Percentiles rank a stretch among this genome's conserved stretches.
phyloP scores from a whole-genome alignment of 2,888 invertebrate species.

The Blastobasis adustella region DNA sequence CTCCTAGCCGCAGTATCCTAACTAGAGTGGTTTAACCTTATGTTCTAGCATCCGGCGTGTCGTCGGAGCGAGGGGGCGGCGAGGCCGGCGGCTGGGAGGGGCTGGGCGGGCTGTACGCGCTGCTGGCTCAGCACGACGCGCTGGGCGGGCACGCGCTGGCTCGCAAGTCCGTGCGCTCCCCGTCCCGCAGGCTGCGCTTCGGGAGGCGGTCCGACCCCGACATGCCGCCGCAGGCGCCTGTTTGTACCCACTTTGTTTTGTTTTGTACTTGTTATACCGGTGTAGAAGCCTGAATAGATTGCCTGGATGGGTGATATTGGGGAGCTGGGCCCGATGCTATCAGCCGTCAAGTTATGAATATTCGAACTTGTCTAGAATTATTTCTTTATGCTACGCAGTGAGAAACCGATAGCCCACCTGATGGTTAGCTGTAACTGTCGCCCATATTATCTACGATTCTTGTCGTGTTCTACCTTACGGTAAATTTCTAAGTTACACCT shows the following conservation, averaged over 20 bases:
- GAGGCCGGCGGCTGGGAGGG: conserved; percentile 64
- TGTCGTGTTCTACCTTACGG: too few species aligned
- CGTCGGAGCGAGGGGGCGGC: conserved; percentile 39
- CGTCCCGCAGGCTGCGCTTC: conserved; percentile 84
- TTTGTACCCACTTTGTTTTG: conserved; percentile 23
- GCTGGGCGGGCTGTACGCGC: conserved; percentile 75
- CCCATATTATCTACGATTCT: too few species aligned
- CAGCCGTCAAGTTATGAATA: too few species aligned
- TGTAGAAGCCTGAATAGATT: background rate
- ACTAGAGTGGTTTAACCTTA: too few species aligned
- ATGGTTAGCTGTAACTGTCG: too few species aligned
- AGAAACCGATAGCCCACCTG: too few species aligned
- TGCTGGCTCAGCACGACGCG: conserved; percentile 78
- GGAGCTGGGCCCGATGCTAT: too few species aligned
- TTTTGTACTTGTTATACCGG: background rate
- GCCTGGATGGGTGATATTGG: too few species aligned
- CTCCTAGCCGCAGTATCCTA: too few species aligned
- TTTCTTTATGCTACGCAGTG: too few species aligned
- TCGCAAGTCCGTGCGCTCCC: conserved; percentile 85
- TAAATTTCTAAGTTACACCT: too few species aligned
- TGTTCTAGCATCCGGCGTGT: conserved; percentile 4
- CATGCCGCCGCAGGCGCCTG: conserved; percentile 69
- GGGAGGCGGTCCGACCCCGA: conserved; percentile 84
- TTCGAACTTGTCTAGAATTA: too few species aligned
- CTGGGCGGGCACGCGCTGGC: conserved; percentile 81